Evolutionary conservation across 2,888 invertebrate species (phyloP), one percentile per base, ranked within the genome.

Genomic region (Megastigmus dorsalis): DNA sequence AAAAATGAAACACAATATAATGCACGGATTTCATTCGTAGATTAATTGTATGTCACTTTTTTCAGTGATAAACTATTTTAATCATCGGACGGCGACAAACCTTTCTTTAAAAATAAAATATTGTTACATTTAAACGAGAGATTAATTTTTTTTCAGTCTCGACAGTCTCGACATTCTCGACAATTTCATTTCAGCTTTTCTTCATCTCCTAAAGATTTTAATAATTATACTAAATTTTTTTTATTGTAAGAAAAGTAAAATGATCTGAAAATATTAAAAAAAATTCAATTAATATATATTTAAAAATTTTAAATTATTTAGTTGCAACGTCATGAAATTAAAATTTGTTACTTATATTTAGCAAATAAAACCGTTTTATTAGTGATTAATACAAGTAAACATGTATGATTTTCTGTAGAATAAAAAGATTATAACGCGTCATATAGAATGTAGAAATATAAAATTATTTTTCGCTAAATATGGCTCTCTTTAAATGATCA

Each of bases 141-240:
- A 15, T 65, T 28, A 65, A n/a, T 28, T 65, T n/a, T 38, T 62
- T 60, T 48, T 74, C 74, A 74, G 74, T 74, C 74, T 74, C 62
- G 62, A 57, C 74, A 74, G 74, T 74, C 74, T 74, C 62, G 62
- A 57, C 74, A 20, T 74, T 67, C 48, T 74, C 55, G 20, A 30
- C 15, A 65, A 30, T 57, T 55, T 45, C 26, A 66, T 30, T 59
- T 57, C 18, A 50, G 9, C 5, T 36, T 65, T 66, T 66, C 50
- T 28, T 59, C 18, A 43, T 38, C 54, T 23, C 28, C 45, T 15
- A 18, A 28, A 38, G 15, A 63, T 57, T 57, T 28, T n/a, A 68
- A 48, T 52, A 30, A 28, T n/a, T n/a, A 33, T 26, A 15, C 33
- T 48, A 30, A 67, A 60, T 23, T 54, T 38, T 55, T 33, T 43